phyloP scores from a whole-genome alignment of 2,888 invertebrate species.

The Chirona hameri region DNA sequence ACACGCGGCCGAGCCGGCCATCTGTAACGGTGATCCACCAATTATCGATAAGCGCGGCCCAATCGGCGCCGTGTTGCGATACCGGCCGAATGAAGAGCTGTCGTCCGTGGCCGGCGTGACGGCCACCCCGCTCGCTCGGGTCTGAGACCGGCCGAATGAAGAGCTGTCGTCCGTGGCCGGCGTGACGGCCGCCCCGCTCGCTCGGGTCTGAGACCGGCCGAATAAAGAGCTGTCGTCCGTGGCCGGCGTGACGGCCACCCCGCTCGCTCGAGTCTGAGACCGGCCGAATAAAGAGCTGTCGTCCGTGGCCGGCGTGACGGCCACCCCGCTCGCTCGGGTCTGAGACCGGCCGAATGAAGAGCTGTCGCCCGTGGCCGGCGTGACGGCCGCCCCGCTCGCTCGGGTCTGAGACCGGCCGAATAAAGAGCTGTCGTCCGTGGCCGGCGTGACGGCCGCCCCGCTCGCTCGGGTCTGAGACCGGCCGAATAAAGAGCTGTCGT shows the following conservation, averaged over 20 bases:
- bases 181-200: not conserved
- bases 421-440: not conserved
- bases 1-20: not conserved
- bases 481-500: not conserved
- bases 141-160: not conserved
- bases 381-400: too few relatives aligned
- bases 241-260: not conserved
- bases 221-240: not conserved
- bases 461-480: too few relatives aligned
- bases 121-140: too few relatives aligned
- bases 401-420: not conserved
- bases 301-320: not conserved
- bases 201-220: not conserved
- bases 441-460: not conserved
- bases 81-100: not conserved
- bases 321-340: too few relatives aligned
- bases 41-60: not conserved
- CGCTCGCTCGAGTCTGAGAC: too few relatives aligned
- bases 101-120: not conserved
- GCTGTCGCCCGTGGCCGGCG: not conserved
- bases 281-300: not conserved
- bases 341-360: conserved; percentile 1
- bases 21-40: conserved; percentile 1
- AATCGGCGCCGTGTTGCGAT: not conserved
- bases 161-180: not conserved